Conservation (phyloP, 2,888 invertebrate species). For the Rhingia rostrata region DNA sequence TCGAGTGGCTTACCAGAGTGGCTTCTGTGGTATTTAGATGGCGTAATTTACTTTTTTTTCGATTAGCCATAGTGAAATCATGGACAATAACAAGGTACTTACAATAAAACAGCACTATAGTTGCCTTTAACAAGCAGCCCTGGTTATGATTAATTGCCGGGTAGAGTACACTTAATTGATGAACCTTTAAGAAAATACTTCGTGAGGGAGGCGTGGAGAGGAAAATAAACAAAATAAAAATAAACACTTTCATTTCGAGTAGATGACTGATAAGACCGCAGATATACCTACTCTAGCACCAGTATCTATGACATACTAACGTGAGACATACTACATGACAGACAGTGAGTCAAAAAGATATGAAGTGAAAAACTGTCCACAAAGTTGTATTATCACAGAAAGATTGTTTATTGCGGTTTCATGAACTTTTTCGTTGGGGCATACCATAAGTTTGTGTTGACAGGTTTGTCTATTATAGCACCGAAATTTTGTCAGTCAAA, state of each 20-base stretch:
- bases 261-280: constrained; percentile 47
- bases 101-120: neutral
- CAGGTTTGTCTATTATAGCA: too few relatives aligned
- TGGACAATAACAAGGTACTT: constrained; percentile 29
- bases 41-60: constrained; percentile 50
- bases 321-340: constrained; percentile 31
- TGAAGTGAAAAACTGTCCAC: neutral
- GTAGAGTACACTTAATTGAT: constrained; percentile 23
- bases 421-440: too few relatives aligned
- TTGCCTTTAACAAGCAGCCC: neutral
- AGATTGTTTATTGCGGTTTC: neutral
- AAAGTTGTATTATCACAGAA: neutral
- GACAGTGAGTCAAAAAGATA: constrained; percentile 3
- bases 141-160: constrained; percentile 24
- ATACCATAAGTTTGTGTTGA: too few relatives aligned
- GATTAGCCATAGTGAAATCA: neutral
- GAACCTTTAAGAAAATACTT: neutral
- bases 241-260: constrained; percentile 35
- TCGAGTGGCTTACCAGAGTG: constrained; percentile 15
- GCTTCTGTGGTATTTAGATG: constrained; percentile 53
- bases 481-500: too few relatives aligned
- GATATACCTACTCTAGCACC: neutral
- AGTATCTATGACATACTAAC: constrained; percentile 50
- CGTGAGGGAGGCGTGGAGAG: neutral
- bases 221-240: constrained; percentile 16